Evolutionary conservation across 30 jellyfish, hydroid and myxozoan species (phyloP), one percentile per base, ranked within the genome.

Genomic region (Chrysaora quinquecirrha): DNA sequence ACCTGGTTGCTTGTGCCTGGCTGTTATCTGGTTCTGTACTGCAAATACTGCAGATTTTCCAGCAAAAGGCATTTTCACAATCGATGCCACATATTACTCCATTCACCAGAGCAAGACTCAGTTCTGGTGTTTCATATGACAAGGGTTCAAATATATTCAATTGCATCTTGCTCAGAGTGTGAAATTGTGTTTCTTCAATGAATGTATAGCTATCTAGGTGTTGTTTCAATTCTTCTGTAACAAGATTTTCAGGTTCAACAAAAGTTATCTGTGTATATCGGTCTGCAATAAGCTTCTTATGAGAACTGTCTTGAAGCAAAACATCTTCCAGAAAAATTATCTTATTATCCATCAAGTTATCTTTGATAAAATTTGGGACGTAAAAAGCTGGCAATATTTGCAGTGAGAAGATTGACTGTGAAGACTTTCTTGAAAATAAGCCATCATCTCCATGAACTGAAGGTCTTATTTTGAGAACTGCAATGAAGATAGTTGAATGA

Each of bases 41-140:
- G 33, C 92, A 82, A 18, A 34, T 18, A 33, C 72, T 67, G 50
- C 92, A 82, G n/a, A 70, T 75, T 14, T 64, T 43, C 92, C 92
- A 82, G 54, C 56, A 82, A 33, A 54, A 32, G 4, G 92, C 92
- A 49, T 72, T 66, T 1, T 82, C 92, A 24, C 60, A 75, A 68
- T 43, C 75, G 22, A 82, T 32, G 0, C 92, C 92, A 29, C 67
- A 30, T 2, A 82, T 71, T 3, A 12, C 16, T 9, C 92, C 92
- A 22, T 82, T 80, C 24, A 82, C 85, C 24, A 20, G 14, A 22
- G 50, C 85, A 19, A 82, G 71, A 0, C 67, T 34, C 0, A 28
- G 29, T 21, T 22, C 64, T 34, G 18, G 32, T 52, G 85, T 22
- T 4, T 24, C 78, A 16, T 18, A 22, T 19, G 92, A 82, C 43